These are phyloP conservation scores for Stomatorhinus ivindoensis DNA, from an alignment of 2,113 vertebrate species.

Conservation along the genomic window DNA sequence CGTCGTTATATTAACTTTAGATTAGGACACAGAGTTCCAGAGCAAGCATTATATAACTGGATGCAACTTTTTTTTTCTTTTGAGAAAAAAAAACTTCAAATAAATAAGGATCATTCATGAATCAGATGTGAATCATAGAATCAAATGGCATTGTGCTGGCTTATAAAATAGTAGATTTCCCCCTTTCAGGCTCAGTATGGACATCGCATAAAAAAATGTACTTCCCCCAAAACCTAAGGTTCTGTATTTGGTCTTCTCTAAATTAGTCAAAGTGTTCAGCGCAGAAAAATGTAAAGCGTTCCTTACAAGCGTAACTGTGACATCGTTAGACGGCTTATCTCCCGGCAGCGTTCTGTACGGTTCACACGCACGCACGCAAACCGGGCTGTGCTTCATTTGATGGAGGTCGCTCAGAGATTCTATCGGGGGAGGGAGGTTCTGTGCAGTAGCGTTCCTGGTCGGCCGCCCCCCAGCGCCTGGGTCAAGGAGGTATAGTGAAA, in stretches of 20 bases:
- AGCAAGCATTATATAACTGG: background rate
- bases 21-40: background rate
- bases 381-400: background rate
- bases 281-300: background rate
- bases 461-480: background rate
- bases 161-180: background rate
- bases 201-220: background rate
- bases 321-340: background rate
- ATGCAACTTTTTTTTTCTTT: background rate
- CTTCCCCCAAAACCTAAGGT: background rate
- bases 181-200: background rate
- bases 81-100: background rate
- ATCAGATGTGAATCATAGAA: slow-evolving; percentile 7
- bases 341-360: background rate
- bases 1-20: background rate
- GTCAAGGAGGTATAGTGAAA: background rate
- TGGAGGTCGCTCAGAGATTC: background rate
- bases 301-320: background rate
- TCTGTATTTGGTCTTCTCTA: background rate
- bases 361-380: background rate
- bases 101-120: slow-evolving; percentile 10
- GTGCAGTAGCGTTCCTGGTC: background rate
- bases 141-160: background rate
- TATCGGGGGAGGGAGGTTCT: background rate
- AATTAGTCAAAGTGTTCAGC: slow-evolving; percentile 4